Evolutionary conservation across 2,113 vertebrate species (phyloP), one percentile per base, ranked within the genome.

Genomic region (Rhinopomastus cyanomelas): DNA sequence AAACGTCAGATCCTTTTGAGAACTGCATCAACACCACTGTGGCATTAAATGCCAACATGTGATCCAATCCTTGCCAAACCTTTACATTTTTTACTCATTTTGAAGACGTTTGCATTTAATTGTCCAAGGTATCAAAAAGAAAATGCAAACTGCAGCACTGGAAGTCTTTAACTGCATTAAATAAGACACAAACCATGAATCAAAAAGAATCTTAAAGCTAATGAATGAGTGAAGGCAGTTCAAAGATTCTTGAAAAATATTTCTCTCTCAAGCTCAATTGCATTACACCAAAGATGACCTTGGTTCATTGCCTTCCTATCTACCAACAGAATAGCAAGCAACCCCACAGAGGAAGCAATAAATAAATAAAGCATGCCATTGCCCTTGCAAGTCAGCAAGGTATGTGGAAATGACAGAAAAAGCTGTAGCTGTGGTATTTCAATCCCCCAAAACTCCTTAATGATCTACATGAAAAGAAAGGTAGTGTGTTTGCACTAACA

Each of bases 181-280:
- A 32, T 79, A 48, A 68, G 17, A 19, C 30, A 56, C 27, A 81
- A 88, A 68, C 5, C 20, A 30, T 13, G 22, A 21, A 72, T 42
- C 19, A 72, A 86, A 30, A 4, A 51, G 12, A 86, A 67, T 23
- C 55, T 84, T 84, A 42, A 55, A 76, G 29, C 89, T 69, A 91
- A 91, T 78, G 86, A 88, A 7, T 52, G 42, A 88, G 23, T 59
- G 59, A 86, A 91, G 87, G 19, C 16, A 51, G 55, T 90, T 81
- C 30, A 86, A 81, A 72, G 20, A 44, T 79, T 80, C 46, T 90
- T 81, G 34, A 79, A 84, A 94, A 94, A 68, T 39, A 57, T 8
- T 79, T 2, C 8, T 81, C 9, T 67, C 53, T 91, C 21, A 66
- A 76, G 36, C 23, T 90, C 49, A 80, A 4, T 80, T 49, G 78